Base-by-base conservation (phyloP, 1,140 invertebrate genomes). In the Heliothis subflexa region DNA sequence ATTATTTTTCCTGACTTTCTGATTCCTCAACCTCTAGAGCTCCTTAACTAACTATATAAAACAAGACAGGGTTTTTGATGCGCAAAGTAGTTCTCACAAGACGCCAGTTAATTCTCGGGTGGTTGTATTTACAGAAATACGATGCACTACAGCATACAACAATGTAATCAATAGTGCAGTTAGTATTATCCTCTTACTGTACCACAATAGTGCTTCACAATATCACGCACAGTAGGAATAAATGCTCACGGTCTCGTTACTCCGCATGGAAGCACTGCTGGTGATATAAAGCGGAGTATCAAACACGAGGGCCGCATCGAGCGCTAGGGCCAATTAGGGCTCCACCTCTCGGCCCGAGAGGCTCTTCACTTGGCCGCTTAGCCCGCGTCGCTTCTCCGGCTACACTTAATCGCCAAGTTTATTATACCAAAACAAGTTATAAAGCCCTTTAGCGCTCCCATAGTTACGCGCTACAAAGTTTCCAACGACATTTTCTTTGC, bases 321-420 rank as follows among this genome's bases (percentile, higher is more conserved):
- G 80, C 80, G 76, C 52, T 21, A 52, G 72, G 55, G 77, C 80
- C 80, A 81, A 81, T 81, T 81, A 81, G 80, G 55, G 59, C 78
- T 78, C 59, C 64, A 59, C 55, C 54, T 33, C 78, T 79, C 49
- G 45, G 64, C 49, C 28, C 47, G 50, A 76, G 66, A 28, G 73
- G 12, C 74, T 77, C 74, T 70, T 54, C 55, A 71, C 74, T 71
- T 50, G 18, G 33, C 59, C 78, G 78, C 78, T 79, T 79, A 79
- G 55, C 61, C 61, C 25, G 47, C 45, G 76, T 7, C 71, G 70
- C 57, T 64, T 28, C 71, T 55, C 21, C 61, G 54, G 62, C 66
- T 72, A 71, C 66, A 72, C 52, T 72, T 72, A 54, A 72, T 72
- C 70, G 50, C 70, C 25, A 57, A 72, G 40, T 72, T 72, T 72